Evolutionary conservation across 2,888 invertebrate genomes (phyloP), one percentile per base, ranked within the genome.

Genomic region (Colletes collaris): DNA sequence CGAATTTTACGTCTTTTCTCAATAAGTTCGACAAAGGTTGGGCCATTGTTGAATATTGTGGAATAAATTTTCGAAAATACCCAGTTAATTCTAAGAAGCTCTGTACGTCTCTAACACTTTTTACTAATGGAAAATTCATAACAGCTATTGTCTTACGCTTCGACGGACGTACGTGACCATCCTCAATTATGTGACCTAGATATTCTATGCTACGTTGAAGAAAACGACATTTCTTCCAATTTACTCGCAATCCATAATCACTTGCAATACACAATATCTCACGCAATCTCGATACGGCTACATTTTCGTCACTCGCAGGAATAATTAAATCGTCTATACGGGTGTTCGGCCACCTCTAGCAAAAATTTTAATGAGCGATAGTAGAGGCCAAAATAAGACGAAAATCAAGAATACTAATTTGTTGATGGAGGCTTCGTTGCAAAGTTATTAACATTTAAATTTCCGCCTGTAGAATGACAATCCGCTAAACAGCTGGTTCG

Each of bases 21-120:
- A 87, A 76, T 4, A 90, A 52, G 27, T 89, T 69, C 0, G 85
- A 86, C 16, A 91, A 65, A 0, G 89, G 90, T 65, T 78, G 77
- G 0, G 88, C 88, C n/a, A 87, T 88, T 3, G 70, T 16, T 0
- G 87, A 72, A 63, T 79, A 86, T 11, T 69, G 40, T 0, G 64
- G 69, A 0, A 86, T 71, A 27, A 86, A 87, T 19, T 86, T 86
- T 1, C 86, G 44, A 16, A 87, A 83, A 71, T 86, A 87, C 0
- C 83, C 81, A 0, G 79, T 83, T 0, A 87, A 40, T 0, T 82
- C 82, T 50, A 50, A 55, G 63, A 86, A 86, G 27, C 63, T 56
- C 8, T 63, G 50, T 8, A 46, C 10, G 8, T 46, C 44, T 8
- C 10, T 40, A 40, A 40, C 40, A 40, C 4, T 40, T 40, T 46